A percentile compares a stretch with the other conserved stretches of the same genome.
These are phyloP conservation scores for Tenthredo scrophulariae DNA, from an alignment of 2,888 invertebrate species.

Conservation along the genomic window DNA sequence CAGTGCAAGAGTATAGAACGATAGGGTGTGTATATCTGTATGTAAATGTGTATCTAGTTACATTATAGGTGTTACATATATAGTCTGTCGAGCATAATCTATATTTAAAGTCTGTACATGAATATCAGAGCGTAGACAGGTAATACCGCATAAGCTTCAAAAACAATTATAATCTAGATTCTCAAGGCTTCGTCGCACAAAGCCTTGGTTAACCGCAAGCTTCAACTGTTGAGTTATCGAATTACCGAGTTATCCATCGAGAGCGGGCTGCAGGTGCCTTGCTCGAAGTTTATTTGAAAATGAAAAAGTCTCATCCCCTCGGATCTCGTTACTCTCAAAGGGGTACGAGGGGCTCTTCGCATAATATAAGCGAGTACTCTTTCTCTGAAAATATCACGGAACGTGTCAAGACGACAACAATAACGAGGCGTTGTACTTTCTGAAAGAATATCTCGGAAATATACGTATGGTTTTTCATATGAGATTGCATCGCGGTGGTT, in stretches of 20 bases:
- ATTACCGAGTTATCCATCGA: conserved; percentile 20
- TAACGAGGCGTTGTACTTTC: background rate
- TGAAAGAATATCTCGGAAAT: background rate
- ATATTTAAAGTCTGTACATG: background rate
- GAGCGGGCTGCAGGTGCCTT: background rate
- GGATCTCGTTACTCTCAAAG: conserved; percentile 15
- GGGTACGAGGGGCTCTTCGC: background rate
- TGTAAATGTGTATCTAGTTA: background rate
- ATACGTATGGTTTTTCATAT: background rate
- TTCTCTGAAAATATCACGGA: background rate
- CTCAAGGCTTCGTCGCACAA: background rate
- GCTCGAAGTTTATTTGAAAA: conserved; percentile 12
- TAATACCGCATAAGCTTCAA: conserved; percentile 17
- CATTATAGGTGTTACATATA: background rate
- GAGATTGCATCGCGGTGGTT: conserved; percentile 14
- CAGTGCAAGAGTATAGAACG: background rate
- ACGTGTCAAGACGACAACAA: conserved; percentile 1
- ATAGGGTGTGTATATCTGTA: background rate
- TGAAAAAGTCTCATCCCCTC: background rate
- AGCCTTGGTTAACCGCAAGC: conserved; percentile 18
- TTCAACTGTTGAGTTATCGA: conserved; percentile 40
- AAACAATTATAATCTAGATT: conserved; percentile 31
- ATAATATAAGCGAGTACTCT: background rate
- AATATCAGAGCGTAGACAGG: background rate
- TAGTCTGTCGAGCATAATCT: background rate